phyloP scores from a whole-genome alignment of 2,113 vertebrate genomes.

The Hemicordylus capensis region DNA sequence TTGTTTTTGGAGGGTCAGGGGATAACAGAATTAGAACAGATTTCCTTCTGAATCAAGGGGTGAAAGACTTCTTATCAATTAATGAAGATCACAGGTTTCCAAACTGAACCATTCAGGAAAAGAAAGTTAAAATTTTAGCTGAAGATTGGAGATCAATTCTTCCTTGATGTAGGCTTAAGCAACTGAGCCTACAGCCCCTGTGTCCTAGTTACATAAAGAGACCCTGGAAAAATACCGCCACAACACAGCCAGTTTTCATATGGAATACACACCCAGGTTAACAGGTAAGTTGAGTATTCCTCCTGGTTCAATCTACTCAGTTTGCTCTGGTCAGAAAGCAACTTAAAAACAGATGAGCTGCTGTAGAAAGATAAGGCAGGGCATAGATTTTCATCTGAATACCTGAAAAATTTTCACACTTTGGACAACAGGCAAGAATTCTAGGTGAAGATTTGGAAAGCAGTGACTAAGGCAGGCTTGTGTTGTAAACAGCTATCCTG shows the following conservation, averaged over 20 bases:
- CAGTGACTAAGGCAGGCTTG: background rate
- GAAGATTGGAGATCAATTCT: too few species aligned
- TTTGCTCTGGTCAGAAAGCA: background rate
- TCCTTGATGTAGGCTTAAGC: background rate
- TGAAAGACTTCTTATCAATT: too few species aligned
- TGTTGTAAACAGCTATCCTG: too few species aligned
- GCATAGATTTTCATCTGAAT: background rate
- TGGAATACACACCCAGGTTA: background rate
- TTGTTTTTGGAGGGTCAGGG: too few species aligned
- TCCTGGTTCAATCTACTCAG: background rate
- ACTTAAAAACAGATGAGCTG: too few species aligned
- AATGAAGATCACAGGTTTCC: too few species aligned
- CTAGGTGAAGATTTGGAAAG: background rate
- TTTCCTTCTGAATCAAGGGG: background rate
- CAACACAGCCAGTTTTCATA: background rate
- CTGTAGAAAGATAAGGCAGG: background rate
- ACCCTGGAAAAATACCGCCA: background rate
- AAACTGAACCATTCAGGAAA: background rate
- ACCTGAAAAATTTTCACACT: too few species aligned
- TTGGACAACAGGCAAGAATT: background rate
- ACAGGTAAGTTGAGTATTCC: background rate
- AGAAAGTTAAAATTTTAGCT: too few species aligned
- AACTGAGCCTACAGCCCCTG: too few species aligned
- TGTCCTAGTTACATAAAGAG: background rate
- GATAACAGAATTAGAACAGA: too few species aligned